These are phyloP conservation scores for Puma concolor DNA, from an alignment of 2,113 vertebrate genomes.

Conservation along the genomic window DNA sequence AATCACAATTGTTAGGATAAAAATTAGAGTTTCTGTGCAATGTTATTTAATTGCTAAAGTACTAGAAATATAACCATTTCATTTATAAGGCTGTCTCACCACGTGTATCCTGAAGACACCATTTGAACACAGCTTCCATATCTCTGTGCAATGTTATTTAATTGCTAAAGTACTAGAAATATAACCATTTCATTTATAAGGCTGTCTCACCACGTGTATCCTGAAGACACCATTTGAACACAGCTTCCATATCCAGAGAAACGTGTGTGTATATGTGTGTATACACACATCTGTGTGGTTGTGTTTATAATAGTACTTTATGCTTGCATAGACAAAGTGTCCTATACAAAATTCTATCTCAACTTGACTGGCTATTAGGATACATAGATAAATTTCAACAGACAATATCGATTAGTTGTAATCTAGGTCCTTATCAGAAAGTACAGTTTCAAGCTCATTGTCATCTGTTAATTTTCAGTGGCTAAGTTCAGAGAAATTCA, in stretches of 20 bases:
- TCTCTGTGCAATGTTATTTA: not conserved
- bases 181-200: not conserved
- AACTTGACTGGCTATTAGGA: not conserved
- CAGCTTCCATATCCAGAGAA: not conserved
- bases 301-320: not conserved
- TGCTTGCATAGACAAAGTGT: not conserved
- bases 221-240: not conserved
- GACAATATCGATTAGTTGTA: not conserved
- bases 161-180: constrained; percentile 35
- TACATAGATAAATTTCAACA: not conserved
- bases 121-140: not conserved
- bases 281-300: not conserved
- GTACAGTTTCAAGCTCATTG: not conserved
- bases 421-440: constrained; percentile 24
- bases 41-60: not conserved
- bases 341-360: not conserved
- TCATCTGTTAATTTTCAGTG: constrained; percentile 25
- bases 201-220: not conserved
- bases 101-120: not conserved
- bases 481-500: not conserved
- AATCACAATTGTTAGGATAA: not conserved
- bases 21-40: constrained; percentile 16
- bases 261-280: not conserved
- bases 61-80: constrained; percentile 12
- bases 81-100: not conserved